phyloP scores from a whole-genome alignment of 1,140 invertebrate species.

The Liolophura sinensis region DNA sequence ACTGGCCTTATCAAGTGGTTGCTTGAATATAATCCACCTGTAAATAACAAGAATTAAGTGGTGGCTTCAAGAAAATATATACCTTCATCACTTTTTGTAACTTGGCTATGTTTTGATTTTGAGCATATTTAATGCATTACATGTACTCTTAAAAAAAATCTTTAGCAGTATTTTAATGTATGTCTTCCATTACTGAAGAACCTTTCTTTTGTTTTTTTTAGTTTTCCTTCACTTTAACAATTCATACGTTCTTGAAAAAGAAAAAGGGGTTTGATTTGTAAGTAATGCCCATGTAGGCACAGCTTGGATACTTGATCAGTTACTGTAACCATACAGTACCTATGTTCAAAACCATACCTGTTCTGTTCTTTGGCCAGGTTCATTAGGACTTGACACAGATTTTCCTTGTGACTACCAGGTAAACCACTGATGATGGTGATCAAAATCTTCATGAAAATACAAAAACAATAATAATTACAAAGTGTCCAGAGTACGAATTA shows the following conservation, averaged over 20 bases:
- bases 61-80: too few species aligned
- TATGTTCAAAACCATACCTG: slow-evolving; percentile 22
- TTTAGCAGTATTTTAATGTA: too few species aligned
- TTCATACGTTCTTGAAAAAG: too few species aligned
- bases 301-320: slow-evolving; percentile 1
- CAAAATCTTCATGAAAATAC: slow-evolving; percentile 33
- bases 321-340: neutral
- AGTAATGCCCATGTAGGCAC: too few species aligned
- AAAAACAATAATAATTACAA: neutral
- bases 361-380: slow-evolving; percentile 36
- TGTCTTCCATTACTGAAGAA: too few species aligned
- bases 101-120: too few species aligned
- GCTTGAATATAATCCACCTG: slow-evolving; percentile 37
- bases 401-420: slow-evolving; percentile 44
- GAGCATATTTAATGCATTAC: too few species aligned
- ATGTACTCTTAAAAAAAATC: too few species aligned
- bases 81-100: too few species aligned
- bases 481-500: slow-evolving; percentile 3
- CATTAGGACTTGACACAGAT: slow-evolving; percentile 32
- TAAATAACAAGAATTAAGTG: neutral
- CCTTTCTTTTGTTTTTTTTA: too few species aligned
- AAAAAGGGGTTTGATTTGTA: too few species aligned
- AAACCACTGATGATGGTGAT: slow-evolving; percentile 45
- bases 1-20: slow-evolving; percentile 21
- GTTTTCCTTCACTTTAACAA: too few species aligned